Evolutionary conservation across 2,113 vertebrate species (phyloP), one percentile per base, ranked within the genome.

Genomic region (Mobula birostris): DNA sequence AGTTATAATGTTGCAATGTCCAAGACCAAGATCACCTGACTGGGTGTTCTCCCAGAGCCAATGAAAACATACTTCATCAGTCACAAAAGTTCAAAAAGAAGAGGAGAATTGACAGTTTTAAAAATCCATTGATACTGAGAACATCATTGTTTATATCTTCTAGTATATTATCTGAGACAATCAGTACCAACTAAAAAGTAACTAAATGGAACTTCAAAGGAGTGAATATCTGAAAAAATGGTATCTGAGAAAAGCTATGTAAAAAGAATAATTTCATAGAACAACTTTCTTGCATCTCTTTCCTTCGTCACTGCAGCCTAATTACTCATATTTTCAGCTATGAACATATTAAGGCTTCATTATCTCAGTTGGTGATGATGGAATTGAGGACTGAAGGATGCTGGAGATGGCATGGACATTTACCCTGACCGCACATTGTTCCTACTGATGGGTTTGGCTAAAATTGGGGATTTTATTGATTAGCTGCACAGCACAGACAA

Each of bases 401-500:
- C 1, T 4, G 56, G 82, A 14, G 19, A 15, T 66, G 61, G 7
- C 66, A 66, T 14, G 61, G 6, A 7, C 27, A 63, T 90, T 17
- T n/a, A 90, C 17, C 6, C 2, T 63, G 6, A 17, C 5, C 14
- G 14, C 29, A 88, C 61, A 32, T 7, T 21, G 17, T 66, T 85
- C 7, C 11, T 11, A 56, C 40, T 24, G 7, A 19, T 9, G 2
- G 21, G 19, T 17, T 56, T 9, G 48, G 19, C 24, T 27, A 83
- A 83, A 83, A 83, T 83, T 83, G 48, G 48, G 40, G 17, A 48
- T 56, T 94, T 85, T 1, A 70, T 96, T 95, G 94, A 95, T 96
- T 95, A 96, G 96, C 95, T 95, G 94, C 94, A 95, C 94, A 94
- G 96, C 95, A 95, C 95, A 95, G 94, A 94, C 94, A 78, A 94